A percentile compares a stretch with the other conserved stretches of the same genome.
phyloP scores from a whole-genome alignment of 2,888 invertebrate species.

The Onthophagus sagittarius region DNA sequence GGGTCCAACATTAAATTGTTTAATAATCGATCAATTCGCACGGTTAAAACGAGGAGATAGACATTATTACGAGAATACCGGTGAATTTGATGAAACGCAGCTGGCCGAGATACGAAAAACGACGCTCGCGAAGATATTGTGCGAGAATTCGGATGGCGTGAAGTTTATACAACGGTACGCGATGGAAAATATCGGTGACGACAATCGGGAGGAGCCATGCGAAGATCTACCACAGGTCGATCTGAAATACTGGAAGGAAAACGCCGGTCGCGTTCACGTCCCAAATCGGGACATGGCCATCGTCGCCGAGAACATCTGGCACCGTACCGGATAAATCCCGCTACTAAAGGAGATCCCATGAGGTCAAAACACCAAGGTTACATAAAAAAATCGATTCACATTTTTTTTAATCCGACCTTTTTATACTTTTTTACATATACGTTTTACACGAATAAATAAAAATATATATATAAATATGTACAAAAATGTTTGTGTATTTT shows the following conservation, averaged over 20 bases:
- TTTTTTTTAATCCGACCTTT: background rate
- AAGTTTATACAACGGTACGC: constrained; percentile 61
- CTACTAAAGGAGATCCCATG: constrained; percentile 8
- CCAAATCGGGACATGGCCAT: constrained; percentile 22
- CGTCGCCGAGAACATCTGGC: constrained; percentile 19
- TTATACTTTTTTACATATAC: background rate
- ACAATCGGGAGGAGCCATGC: constrained; percentile 63
- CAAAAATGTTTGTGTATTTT: background rate
- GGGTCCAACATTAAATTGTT: constrained; percentile 81
- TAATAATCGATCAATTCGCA: constrained; percentile 81
- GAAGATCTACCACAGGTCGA: constrained; percentile 56
- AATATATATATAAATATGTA: background rate
- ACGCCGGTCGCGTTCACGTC: constrained; percentile 14
- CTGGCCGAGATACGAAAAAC: constrained; percentile 75
- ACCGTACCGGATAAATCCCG: constrained; percentile 3
- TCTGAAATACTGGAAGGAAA: constrained; percentile 57
- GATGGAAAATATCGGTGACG: constrained; percentile 60
- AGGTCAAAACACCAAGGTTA: constrained; percentile 20
- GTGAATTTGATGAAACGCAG: constrained; percentile 72
- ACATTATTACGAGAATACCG: constrained; percentile 82
- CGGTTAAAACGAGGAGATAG: constrained; percentile 78
- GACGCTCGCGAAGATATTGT: constrained; percentile 69
- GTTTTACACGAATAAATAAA: background rate
- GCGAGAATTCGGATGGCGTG: constrained; percentile 70
- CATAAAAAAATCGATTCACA: background rate